Evolutionary conservation across 2,113 vertebrate species (phyloP), one percentile per base, ranked within the genome.

Genomic region (Onychostruthus taczanowskii): DNA sequence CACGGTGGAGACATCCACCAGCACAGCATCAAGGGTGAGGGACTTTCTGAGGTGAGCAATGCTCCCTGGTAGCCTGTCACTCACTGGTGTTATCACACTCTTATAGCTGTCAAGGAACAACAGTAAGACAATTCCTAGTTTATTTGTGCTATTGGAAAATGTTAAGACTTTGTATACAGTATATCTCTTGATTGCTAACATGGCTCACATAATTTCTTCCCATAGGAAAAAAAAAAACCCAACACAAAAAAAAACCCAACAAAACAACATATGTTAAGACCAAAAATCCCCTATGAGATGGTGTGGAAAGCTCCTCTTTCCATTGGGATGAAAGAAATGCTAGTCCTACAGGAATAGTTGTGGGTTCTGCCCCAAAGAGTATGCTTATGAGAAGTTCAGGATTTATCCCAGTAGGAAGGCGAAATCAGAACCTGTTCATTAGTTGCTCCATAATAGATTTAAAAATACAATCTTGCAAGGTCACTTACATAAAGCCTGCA

Each of bases 401-500:
- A 89, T 79, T 73, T 87, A 70, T 46, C 66, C 61, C 52, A 95
- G 37, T 43, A 82, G 64, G 90, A 95, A 92, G 52, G 61, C 84
- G 31, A 97, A 94, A 94, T 92, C 80, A 81, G 64, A 90, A 95
- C 70, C 92, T 93, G n/a, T 95, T 95, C 86, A 95, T 96, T 96
- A 97, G 90, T 68, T 89, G 85, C 94, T 96, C 94, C 61, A 78
- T 95, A 97, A 96, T 96, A 92, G 72, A 84, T 96, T 94, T 94
- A 93, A 96, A 95, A 96, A 97, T 92, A 95, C 52, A 93, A 93
- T 93, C 79, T 96, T 81, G 53, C 93, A 90, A 96, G 95, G 95
- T 97, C 95, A 93, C 93, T 97, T 96, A 96, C 85, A 75, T 96
- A 96, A 95, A 96, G 93, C 83, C 84, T 87, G 88, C 73, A 64